phyloP scores from a whole-genome alignment of 2,113 vertebrate genomes.

The Pseudolaguvia tuberculata region DNA sequence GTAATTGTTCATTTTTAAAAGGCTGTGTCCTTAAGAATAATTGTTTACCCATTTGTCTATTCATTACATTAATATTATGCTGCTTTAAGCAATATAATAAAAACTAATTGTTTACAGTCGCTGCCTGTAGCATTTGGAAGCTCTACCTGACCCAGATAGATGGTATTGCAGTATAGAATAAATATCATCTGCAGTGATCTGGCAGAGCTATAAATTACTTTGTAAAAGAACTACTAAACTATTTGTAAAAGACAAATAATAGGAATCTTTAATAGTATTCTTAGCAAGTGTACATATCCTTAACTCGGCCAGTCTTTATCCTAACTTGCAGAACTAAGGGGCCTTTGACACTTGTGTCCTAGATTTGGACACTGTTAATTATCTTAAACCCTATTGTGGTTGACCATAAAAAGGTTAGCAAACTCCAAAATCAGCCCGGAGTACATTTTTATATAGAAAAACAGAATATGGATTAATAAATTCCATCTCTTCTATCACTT shows the following conservation, averaged over 20 bases:
- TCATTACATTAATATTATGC: background rate
- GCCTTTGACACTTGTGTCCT: conserved; percentile 13
- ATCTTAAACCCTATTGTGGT: background rate
- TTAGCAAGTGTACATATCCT: background rate
- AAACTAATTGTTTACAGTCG: background rate
- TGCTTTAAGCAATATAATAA: background rate
- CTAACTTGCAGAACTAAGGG: conserved; percentile 9
- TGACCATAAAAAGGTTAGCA: too few relatives aligned
- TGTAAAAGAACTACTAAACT: background rate
- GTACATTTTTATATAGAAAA: too few relatives aligned
- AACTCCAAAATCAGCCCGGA: too few relatives aligned
- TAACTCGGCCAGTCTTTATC: conserved; percentile 1
- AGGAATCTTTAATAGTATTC: background rate
- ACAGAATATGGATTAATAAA: too few relatives aligned
- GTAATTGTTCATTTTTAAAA: too few relatives aligned
- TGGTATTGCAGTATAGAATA: background rate
- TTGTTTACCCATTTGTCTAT: background rate
- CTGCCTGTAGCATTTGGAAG: background rate
- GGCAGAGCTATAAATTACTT: conserved; percentile 28
- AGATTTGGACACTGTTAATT: conserved; percentile 9
- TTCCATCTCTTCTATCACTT: too few relatives aligned
- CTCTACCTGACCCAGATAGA: conserved; percentile 23
- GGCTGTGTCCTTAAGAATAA: too few relatives aligned
- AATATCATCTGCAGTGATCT: conserved; percentile 21
- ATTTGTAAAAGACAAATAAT: background rate